Evolutionary conservation across 1,140 invertebrate species (phyloP), one percentile per base, ranked within the genome.

Genomic region (Drosophila kanapiae): DNA sequence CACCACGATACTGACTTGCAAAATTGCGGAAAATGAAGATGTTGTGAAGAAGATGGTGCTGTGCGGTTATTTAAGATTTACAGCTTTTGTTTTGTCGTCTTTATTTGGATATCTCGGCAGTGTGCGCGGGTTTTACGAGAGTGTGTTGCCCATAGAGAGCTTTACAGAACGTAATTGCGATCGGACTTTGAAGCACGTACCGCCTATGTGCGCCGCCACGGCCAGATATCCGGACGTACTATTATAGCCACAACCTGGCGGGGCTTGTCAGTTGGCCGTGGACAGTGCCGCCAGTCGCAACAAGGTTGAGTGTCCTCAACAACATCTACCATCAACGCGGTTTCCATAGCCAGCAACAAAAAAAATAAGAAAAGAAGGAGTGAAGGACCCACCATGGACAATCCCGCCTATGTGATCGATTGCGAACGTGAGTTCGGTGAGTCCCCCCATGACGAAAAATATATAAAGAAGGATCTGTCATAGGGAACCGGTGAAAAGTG

Each of bases 351-450:
- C 4, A 10, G 33, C 13, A 23, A 49, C 29, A 31, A 31, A 31
- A 31, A 31, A 6, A 31, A 31, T 6, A 31, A 6, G 3, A 31
- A 31, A 31, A 6, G 23, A 10, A 53, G n/a, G 27, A 33, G 27
- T 8, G 14, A 33, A 16, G 35, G 35, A 56, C 35, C 10, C 37
- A 59, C 6, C 49, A 91, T 91, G 90, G 85, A 91, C 78, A 91
- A 91, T 78, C 67, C 64, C 16, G 80, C 53, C 0, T 91, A 87
- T 75, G 69, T 91, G 6, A 72, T 79, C 14, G 82, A 91, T 31
- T 78, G 83, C 35, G 91, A 91, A 9, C 56, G 43, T 14, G 78
- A 81, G 54, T 72, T 72, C 38, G 90, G 90, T 91, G 60, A 91
- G 84, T 78, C 8, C 16, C 8, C 16, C 0, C 3, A 33, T 13